Conservation (phyloP, 2,888 invertebrate genomes). For the Subacronicta megacephala region DNA sequence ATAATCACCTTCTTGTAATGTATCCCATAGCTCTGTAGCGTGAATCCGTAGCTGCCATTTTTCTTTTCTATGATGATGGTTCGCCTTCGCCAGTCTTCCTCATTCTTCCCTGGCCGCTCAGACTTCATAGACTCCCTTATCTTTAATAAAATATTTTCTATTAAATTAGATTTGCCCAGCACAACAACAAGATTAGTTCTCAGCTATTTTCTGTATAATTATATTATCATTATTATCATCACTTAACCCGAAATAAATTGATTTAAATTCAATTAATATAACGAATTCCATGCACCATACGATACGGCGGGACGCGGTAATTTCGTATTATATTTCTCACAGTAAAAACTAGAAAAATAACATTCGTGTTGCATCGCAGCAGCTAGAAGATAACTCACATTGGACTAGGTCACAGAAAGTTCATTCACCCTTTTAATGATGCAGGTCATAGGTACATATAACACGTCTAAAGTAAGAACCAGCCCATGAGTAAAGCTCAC, state of each 20-base stretch:
- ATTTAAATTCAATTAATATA: no score
- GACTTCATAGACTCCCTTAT: conserved; percentile 81
- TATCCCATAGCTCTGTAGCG: conserved; percentile 98
- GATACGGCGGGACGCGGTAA: no score
- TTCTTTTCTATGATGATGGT: conserved; percentile 98
- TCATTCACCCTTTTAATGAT: conserved; percentile 17
- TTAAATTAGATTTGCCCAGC: not conserved
- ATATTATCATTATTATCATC: not conserved
- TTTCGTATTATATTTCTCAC: no score
- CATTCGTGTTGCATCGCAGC: no score
- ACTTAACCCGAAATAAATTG: not conserved
- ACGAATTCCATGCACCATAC: no score
- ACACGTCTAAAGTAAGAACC: not conserved
- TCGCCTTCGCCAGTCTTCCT: conserved; percentile 96
- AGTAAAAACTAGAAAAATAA: no score
- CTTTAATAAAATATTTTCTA: conserved; percentile 57
- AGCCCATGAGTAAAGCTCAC: not conserved
- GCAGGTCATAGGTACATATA: not conserved
- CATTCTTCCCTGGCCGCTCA: conserved; percentile 80
- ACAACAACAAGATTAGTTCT: no score
- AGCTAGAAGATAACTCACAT: not conserved
- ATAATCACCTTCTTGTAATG: conserved; percentile 94
- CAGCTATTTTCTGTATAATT: no score
- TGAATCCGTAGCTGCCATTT: conserved; percentile 97
- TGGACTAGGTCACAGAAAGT: conserved; percentile 14